phyloP scores from a whole-genome alignment of 2,797 vertebrate genomes.

The Decapterus maruadsi region DNA sequence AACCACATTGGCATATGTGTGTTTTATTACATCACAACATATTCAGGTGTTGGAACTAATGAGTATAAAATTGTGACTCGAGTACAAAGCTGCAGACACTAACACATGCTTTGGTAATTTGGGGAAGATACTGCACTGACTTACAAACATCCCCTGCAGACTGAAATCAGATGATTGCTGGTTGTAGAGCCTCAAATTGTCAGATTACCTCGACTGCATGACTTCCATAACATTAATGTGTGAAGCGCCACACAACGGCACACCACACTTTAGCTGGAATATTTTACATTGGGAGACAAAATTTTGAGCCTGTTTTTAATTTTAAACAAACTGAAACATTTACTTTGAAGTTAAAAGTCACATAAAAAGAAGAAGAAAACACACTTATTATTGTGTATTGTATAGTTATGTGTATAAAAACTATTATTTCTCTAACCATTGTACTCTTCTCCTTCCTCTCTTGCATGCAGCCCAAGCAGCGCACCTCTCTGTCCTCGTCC shows the following conservation, averaged over 20 bases:
- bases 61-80: neutral
- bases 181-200: neutral
- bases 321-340: too few relatives aligned
- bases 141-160: neutral
- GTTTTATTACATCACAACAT: neutral
- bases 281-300: too few relatives aligned
- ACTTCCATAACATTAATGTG: neutral
- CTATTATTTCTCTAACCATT: neutral
- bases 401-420: too few relatives aligned
- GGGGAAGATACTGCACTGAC: neutral
- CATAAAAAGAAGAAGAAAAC: too few relatives aligned
- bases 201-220: neutral
- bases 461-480: constrained; percentile 91
- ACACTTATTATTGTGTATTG: too few relatives aligned
- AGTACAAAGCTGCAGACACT: too few relatives aligned
- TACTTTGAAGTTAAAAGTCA: too few relatives aligned
- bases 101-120: neutral
- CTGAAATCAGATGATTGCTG: neutral
- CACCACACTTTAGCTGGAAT: too few relatives aligned
- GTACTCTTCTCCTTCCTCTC: neutral
- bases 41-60: constrained; percentile 2
- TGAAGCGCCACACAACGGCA: too few relatives aligned
- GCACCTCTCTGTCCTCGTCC: constrained; percentile 94
- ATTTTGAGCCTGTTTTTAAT: too few relatives aligned
- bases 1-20: neutral